Percentiles rank a stretch among this genome's conserved stretches.
These are phyloP conservation scores for Alligator sinensis DNA, from an alignment of 2,113 vertebrate species.

Conservation along the genomic window DNA sequence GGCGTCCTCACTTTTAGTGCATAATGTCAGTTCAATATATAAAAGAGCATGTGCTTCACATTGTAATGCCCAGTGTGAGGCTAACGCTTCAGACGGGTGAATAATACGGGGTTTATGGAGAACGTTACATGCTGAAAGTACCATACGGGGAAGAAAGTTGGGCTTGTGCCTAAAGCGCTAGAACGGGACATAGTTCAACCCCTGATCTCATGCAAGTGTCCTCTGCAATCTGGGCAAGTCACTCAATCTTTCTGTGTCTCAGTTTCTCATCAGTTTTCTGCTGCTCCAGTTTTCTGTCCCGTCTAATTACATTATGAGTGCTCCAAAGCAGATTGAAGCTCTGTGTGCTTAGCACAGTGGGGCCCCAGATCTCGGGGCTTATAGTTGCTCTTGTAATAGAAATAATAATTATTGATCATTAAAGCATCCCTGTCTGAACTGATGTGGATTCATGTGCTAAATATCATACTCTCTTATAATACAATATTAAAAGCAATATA, in stretches of 20 bases:
- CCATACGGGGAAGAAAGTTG: neutral
- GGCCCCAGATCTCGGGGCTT: neutral
- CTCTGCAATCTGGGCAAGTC: neutral
- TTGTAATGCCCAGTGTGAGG: neutral
- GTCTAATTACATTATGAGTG: neutral
- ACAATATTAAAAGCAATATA: neutral
- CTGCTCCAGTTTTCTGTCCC: neutral
- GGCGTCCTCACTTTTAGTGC: neutral
- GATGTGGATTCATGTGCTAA: no score
- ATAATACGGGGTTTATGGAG: neutral
- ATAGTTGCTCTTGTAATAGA: neutral
- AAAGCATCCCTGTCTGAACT: no score
- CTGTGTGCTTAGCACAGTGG: neutral
- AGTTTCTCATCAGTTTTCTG: neutral
- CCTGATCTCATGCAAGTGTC: neutral
- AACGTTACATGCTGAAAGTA: neutral
- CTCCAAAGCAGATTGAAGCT: fast-evolving
- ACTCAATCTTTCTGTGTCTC: neutral
- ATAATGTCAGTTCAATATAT: neutral
- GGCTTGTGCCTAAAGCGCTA: neutral
- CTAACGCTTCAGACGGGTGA: neutral
- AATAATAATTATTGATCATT: neutral
- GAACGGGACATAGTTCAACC: neutral
- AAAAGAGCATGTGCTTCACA: neutral
- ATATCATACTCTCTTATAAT: no score